Evolutionary conservation across 2,113 vertebrate species (phyloP), one percentile per base, ranked within the genome.

Genomic region (Pachypanchax playfairii): DNA sequence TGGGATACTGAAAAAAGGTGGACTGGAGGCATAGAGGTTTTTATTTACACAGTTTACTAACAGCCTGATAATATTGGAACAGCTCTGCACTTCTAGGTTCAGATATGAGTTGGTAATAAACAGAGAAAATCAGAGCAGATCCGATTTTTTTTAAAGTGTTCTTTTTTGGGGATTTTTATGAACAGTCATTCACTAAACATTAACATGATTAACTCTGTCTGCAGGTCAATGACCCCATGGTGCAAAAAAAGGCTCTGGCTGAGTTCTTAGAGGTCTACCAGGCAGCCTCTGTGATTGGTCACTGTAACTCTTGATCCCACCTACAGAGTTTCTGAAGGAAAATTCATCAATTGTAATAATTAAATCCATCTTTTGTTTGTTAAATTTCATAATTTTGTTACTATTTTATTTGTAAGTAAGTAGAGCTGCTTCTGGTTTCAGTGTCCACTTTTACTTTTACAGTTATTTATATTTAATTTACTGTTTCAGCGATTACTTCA

Each of bases 241-340:
- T 46, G 4, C 86, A 90, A 70, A 75, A 17, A 1, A 65, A 44
- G 15, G 86, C 82, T 31, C 68, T 88, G 59, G 85, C 86, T 18
- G 22, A 88, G 77, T 79, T 65, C 46, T 1, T 10, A 0, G 42
- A 38, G 10, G 31, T 87, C 24, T 81, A 59, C 69, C 25, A 65
- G 21, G 58, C 44, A 2, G 82, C 59, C 1, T 52, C 66, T 17
- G 3, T 67, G 59, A 26, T 79, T 7, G 15, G 0, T 29, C 18
- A 3, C 0, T 2, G 0, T 3, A 1, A 3, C 5, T 43, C 61
- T 38, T 17, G 36, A 20, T 25, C 4, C 0, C 5, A 3, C 49
- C 63, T 50, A 58, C 39, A 4, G 1, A 33, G 6, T 6, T 38
- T 36, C 39, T 15, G 17, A 4, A 20, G 21, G 24, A 13, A 11